These are phyloP conservation scores for Bubo blakistoni DNA, from an alignment of 2,113 vertebrate genomes.

Conservation along the genomic window DNA sequence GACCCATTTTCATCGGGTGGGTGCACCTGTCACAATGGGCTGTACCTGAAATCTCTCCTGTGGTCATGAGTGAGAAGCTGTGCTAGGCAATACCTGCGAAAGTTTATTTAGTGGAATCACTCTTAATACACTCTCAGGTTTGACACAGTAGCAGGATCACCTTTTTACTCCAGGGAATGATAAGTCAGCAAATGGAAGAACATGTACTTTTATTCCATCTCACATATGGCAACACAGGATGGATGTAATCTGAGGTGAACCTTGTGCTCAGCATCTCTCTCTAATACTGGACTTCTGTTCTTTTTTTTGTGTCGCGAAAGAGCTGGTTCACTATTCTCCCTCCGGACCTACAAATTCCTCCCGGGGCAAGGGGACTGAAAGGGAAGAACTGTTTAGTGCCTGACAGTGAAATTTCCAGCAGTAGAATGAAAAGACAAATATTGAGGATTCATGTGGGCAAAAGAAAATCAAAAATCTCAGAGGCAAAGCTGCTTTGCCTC, in stretches of 20 bases:
- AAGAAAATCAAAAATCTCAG: background rate
- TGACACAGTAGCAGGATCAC: background rate
- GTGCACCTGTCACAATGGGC: too few species aligned
- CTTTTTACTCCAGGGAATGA: background rate
- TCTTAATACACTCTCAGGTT: background rate
- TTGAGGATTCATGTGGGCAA: background rate
- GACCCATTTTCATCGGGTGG: too few species aligned
- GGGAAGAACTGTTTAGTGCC: background rate
- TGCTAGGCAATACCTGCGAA: background rate
- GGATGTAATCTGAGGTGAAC: background rate
- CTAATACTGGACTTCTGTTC: background rate
- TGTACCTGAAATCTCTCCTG: background rate
- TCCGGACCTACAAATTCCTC: background rate
- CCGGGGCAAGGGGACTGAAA: background rate
- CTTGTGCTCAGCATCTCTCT: background rate
- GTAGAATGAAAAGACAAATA: background rate
- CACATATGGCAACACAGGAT: background rate
- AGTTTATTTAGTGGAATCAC: background rate
- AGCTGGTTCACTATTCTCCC: background rate
- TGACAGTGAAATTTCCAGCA: background rate
- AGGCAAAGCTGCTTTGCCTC: background rate
- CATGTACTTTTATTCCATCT: rapidly evolving
- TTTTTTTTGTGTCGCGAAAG: background rate
- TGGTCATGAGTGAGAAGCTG: background rate
- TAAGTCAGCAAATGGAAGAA: background rate